A percentile compares a stretch with the other conserved stretches of the same genome.
Evolutionary conservation across 2,888 invertebrate species (phyloP).

Genomic region (Drosophila nr. perissopoda): DNA sequence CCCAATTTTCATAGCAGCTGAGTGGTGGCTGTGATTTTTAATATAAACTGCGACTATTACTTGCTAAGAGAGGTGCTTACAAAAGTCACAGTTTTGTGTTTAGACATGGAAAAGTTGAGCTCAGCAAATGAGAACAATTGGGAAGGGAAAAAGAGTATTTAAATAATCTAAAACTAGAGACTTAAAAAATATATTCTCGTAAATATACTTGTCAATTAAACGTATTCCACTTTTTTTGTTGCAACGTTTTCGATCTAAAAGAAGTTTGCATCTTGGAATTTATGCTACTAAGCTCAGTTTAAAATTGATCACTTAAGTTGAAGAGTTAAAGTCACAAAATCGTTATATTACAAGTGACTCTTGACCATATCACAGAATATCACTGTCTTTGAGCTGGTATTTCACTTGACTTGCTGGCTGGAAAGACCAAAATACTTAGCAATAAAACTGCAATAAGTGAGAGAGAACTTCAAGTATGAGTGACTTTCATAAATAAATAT

Average conservation of each 20-base stretch:
- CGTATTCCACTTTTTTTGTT: not conserved
- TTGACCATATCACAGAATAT: constrained; percentile 7
- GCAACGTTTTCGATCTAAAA: not conserved
- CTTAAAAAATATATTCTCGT: not conserved
- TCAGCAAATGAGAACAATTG: not conserved
- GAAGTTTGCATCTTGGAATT: not conserved
- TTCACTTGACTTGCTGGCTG: constrained; percentile 14
- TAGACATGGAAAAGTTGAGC: not conserved
- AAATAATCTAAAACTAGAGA: not conserved
- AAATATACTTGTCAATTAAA: not conserved
- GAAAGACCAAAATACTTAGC: not conserved
- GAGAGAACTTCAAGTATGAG: constrained; percentile 26
- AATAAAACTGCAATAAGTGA: constrained; percentile 3
- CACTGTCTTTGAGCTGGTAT: constrained; percentile 16
- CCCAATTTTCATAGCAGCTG: constrained; percentile 38
- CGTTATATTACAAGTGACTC: constrained; percentile 12
- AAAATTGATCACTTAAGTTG: not conserved
- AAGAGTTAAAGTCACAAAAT: not conserved
- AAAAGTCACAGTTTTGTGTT: constrained; percentile 2
- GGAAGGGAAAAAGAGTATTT: not conserved
- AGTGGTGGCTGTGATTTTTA: constrained; percentile 10
- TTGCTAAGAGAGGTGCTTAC: not conserved
- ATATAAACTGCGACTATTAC: constrained; percentile 7
- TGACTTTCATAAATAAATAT: constrained; percentile 35
- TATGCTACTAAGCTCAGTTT: not conserved